Conservation (phyloP, 2,888 invertebrate species). For the Stenichneumon culpator region DNA sequence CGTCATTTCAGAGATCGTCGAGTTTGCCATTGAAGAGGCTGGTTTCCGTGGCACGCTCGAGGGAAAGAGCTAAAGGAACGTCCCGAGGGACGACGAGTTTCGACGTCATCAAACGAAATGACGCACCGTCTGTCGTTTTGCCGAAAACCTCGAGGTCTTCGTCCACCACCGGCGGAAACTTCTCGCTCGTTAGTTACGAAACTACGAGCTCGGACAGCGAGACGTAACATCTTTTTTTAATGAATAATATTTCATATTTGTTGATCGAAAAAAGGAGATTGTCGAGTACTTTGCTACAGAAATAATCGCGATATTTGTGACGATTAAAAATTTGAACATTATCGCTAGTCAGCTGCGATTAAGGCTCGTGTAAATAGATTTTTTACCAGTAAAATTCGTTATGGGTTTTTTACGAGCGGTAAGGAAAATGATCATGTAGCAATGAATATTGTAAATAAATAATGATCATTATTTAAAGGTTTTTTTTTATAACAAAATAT, state of each 20-base stretch:
- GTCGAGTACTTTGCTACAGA: not conserved
- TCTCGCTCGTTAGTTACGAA: constrained; percentile 81
- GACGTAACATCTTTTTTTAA: constrained; percentile 68
- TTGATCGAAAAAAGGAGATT: not conserved
- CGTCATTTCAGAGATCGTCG: not conserved
- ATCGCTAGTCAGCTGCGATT: not conserved
- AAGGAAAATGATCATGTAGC: not conserved
- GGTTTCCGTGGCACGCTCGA: constrained; percentile 77
- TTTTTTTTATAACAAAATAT: too few relatives aligned
- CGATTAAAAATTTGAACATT: not conserved
- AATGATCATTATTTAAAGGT: not conserved
- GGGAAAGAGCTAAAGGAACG: constrained; percentile 70
- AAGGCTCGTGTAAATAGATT: not conserved
- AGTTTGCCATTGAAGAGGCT: constrained; percentile 76
- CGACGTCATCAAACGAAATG: constrained; percentile 58
- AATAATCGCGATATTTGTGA: not conserved
- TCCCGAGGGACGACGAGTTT: constrained; percentile 46
- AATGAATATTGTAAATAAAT: constrained; percentile 1
- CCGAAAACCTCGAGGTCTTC: constrained; percentile 71
- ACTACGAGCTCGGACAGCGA: constrained; percentile 83
- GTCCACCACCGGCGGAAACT: constrained; percentile 45
- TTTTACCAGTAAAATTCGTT: not conserved
- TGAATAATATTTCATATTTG: constrained; percentile 3
- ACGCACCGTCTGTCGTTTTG: constrained; percentile 51
- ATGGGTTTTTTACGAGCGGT: not conserved